These are phyloP conservation scores for Oxyruncus cristatus DNA, from an alignment of 2,113 vertebrate species.

Conservation along the genomic window DNA sequence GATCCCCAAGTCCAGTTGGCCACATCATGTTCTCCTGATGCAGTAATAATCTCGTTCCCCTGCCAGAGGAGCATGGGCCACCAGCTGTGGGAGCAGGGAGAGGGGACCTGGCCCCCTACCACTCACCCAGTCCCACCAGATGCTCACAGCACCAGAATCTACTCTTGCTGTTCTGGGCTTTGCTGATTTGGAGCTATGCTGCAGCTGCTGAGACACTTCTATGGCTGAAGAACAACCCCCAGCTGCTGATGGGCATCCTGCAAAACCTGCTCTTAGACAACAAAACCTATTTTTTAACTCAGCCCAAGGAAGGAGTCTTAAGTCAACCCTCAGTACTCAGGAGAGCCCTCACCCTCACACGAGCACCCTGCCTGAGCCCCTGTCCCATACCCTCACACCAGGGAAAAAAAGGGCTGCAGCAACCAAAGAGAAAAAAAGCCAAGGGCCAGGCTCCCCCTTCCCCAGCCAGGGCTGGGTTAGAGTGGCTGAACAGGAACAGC, in stretches of 20 bases:
- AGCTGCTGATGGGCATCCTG: not conserved
- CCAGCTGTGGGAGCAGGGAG: not conserved
- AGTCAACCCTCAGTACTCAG: not conserved
- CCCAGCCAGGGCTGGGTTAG: not conserved
- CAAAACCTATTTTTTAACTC: not conserved
- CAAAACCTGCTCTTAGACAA: not conserved
- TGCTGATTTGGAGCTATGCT: not conserved
- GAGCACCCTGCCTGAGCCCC: not conserved
- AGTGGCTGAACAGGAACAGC: not conserved
- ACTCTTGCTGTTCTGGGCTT: not conserved
- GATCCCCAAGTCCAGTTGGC: not conserved
- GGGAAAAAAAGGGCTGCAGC: not conserved
- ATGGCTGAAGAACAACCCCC: not conserved
- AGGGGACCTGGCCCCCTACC: rapidly evolving
- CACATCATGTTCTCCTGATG: not conserved
- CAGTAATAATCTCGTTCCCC: not conserved
- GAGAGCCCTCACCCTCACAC: not conserved
- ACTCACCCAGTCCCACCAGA: rapidly evolving
- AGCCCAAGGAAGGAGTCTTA: not conserved
- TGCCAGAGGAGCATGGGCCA: not conserved
- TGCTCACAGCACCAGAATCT: not conserved
- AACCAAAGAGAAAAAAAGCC: slow-evolving; percentile 8
- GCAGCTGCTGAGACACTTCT: not conserved
- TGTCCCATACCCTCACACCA: not conserved
- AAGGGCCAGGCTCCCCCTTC: not conserved